A percentile compares a stretch with the other conserved stretches of the same genome.
phyloP scores from a whole-genome alignment of 64 coral and sea anemone species.

The Acropora yongei region DNA sequence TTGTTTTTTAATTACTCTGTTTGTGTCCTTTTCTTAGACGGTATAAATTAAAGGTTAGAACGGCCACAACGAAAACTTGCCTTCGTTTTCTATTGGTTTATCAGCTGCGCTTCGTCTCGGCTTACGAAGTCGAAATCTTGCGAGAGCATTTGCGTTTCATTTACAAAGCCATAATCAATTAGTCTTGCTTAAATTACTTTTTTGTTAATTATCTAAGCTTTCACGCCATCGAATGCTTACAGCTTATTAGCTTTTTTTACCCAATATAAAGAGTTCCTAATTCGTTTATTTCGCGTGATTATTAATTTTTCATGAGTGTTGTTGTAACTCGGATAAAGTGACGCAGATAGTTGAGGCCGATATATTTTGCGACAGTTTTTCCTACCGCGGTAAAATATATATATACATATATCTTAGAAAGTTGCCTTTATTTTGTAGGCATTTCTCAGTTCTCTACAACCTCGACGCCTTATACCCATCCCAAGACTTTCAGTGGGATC shows the following conservation, averaged over 20 bases:
- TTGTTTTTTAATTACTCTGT: background rate
- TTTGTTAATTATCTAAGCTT: background rate
- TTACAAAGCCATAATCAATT: background rate
- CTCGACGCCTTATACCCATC: background rate
- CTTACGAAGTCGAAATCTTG: background rate
- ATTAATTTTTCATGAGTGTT: conserved; percentile 8
- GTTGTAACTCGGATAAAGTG: background rate
- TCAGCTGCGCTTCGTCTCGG: background rate
- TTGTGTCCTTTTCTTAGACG: conserved; percentile 4
- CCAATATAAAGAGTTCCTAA: background rate
- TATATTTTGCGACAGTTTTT: background rate
- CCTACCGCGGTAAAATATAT: background rate
- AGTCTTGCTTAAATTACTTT: background rate
- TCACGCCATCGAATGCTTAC: background rate
- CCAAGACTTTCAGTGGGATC: conserved; percentile 29
- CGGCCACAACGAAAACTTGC: background rate
- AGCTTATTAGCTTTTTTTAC: background rate
- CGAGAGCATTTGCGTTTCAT: background rate
- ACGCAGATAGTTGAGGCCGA: background rate
- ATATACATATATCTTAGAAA: background rate
- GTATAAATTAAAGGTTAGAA: conserved; percentile 10
- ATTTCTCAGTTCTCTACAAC: conserved; percentile 46
- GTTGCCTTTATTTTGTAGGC: background rate
- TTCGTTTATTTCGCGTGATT: background rate
- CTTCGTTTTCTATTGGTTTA: background rate